Percentiles rank a stretch among this genome's conserved stretches.
Conservation (phyloP, 2,113 vertebrate species). For the Stictonetta naevosa region DNA sequence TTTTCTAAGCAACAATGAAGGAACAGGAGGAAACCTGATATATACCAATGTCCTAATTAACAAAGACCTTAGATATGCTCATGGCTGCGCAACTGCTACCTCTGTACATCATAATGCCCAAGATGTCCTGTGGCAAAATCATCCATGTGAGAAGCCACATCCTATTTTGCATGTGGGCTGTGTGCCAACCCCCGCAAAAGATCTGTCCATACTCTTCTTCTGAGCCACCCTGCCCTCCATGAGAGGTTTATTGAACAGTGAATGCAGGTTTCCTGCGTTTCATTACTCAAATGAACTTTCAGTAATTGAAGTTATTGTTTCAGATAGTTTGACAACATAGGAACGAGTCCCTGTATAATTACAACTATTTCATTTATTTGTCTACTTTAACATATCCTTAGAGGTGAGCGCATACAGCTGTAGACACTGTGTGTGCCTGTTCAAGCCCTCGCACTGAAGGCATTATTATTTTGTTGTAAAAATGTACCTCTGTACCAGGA, state of each 20-base stretch:
- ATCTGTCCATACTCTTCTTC: not conserved
- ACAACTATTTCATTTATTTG: constrained; percentile 15
- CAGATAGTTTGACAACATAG: not conserved
- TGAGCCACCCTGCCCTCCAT: not conserved
- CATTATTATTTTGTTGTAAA: not conserved
- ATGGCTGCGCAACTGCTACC: not conserved
- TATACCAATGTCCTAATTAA: not conserved
- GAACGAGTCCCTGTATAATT: not conserved
- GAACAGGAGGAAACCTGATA: not conserved
- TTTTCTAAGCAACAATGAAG: not conserved
- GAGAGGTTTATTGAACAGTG: not conserved
- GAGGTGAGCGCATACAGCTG: not conserved
- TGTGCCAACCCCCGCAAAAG: not conserved
- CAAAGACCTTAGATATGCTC: not conserved
- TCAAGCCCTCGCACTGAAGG: not conserved
- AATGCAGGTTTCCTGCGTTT: not conserved
- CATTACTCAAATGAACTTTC: not conserved
- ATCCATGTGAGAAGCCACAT: not conserved
- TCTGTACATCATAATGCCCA: not conserved
- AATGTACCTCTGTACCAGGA: not conserved
- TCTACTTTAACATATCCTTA: not conserved
- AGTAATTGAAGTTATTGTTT: not conserved
- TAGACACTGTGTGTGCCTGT: not conserved
- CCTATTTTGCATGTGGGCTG: not conserved
- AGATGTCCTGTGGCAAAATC: not conserved